Evolutionary conservation across 2,888 invertebrate species (phyloP), one percentile per base, ranked within the genome.

Genomic region (Scrobipalpa costella): DNA sequence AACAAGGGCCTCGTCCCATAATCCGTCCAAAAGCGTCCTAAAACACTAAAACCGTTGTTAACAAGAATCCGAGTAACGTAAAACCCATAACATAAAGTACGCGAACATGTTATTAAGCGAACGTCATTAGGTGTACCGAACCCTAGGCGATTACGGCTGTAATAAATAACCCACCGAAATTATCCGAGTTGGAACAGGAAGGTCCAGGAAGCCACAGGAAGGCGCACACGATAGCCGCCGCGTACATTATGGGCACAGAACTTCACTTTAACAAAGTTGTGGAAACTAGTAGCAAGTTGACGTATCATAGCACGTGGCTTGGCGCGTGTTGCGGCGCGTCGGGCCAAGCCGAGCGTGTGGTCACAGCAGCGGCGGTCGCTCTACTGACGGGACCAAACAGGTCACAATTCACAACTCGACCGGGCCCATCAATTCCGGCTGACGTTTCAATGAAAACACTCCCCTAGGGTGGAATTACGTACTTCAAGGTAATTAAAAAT

Each of bases 371-470:
- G 84, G 80, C 90, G 85, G 80, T 84, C 85, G 85, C 83, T 79
- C 83, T 79, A 87, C 87, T 88, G 87, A 85, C 88, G 86, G 83
- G 81, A 78, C 76, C 76, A 75, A 82, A 80, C 85, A 86, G 89
- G 88, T 85, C 89, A 88, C 85, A 84, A 61, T 52, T 61, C 61
- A 76, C 81, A 64, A 62, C 65, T 63, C 61, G 36, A 61, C 63
- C 83, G 84, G 80, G 83, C 83, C 86, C 90, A 90, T 90, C 90
- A 90, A 90, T 90, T 89, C 84, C 76, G 78, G 82, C 80, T 88
- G 89, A 90, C 90, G 86, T 86, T 86, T 86, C 87, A 88, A 86
- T 88, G 86, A 86, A 86, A 85, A 83, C 82, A 85, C 85, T 84
- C 84, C 84, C 86, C 86, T 78, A 68, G 84, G 80, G 85, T 79